Percentiles rank a stretch among this genome's conserved stretches.
Evolutionary conservation across 2,888 invertebrate species (phyloP).

Genomic region (Epinotia bilunana): DNA sequence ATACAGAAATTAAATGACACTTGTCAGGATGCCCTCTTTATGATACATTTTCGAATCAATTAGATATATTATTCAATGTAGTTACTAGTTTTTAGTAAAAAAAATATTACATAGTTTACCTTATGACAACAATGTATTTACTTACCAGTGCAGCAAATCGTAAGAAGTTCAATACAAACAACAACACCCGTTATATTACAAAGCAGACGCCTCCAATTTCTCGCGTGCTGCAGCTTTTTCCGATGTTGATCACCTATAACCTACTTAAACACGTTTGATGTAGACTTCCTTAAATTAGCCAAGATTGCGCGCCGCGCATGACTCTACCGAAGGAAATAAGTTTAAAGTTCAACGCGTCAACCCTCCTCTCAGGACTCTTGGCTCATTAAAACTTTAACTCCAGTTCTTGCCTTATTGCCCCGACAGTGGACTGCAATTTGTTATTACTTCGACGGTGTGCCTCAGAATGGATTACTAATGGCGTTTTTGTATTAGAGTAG

Average conservation of each 20-base stretch:
- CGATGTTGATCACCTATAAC: not conserved
- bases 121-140: not conserved
- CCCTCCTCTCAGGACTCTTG: slow-evolving; percentile 19
- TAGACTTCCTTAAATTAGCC: slow-evolving; percentile 16
- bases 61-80: not conserved
- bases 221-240: not conserved
- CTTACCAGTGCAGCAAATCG: not conserved
- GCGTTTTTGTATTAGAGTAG: not conserved
- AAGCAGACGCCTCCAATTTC: not conserved
- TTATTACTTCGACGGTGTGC: slow-evolving; percentile 24
- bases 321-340: slow-evolving; percentile 26
- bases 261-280: slow-evolving; percentile 1
- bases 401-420: slow-evolving; percentile 30
- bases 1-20: no score
- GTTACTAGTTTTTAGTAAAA: not conserved
- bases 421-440: slow-evolving; percentile 29
- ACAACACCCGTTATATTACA: not conserved
- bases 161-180: not conserved
- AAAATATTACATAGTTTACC: not conserved
- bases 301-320: slow-evolving; percentile 26
- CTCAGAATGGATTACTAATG: not conserved
- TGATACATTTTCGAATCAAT: not conserved
- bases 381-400: slow-evolving; percentile 42
- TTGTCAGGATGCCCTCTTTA: not conserved
- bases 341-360: slow-evolving; percentile 39